A percentile compares a stretch with the other conserved stretches of the same genome.
Conservation (phyloP, 2,888 invertebrate genomes). For the Embidobia sp. region DNA sequence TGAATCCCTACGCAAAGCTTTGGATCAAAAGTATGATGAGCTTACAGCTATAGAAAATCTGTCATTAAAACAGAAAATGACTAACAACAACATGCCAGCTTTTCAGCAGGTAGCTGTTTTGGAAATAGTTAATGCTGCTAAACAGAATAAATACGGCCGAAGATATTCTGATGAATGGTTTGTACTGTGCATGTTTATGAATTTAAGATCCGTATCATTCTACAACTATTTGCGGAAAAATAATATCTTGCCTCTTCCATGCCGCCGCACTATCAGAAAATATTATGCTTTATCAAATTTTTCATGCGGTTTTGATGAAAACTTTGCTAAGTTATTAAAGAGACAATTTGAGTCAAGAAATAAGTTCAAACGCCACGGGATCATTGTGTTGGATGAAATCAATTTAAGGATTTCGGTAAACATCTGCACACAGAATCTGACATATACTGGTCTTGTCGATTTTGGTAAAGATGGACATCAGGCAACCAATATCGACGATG, state of each 20-base stretch:
- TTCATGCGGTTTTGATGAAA: conserved; percentile 60
- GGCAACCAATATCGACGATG: conserved; percentile 37
- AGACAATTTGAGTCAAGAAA: conserved; percentile 26
- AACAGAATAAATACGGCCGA: conserved; percentile 9
- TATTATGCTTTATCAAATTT: conserved; percentile 48
- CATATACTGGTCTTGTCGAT: conserved; percentile 63
- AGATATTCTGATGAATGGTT: conserved; percentile 53
- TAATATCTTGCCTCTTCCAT: conserved; percentile 58
- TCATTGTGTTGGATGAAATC: too few relatives aligned
- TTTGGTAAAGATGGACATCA: conserved; percentile 59
- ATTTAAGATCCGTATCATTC: conserved; percentile 4
- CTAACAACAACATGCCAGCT: neutral
- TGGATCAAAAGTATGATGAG: conserved; percentile 14
- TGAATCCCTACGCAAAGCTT: neutral
- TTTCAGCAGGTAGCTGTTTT: neutral
- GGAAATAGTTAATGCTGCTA: conserved; percentile 41
- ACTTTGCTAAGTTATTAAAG: conserved; percentile 57
- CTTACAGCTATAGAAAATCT: neutral
- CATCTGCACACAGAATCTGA: conserved; percentile 25
- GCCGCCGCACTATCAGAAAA: conserved; percentile 56
- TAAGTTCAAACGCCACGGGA: conserved; percentile 11
- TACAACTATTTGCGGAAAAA: conserved; percentile 64
- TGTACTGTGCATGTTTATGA: conserved; percentile 55
- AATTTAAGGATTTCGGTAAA: too few relatives aligned
- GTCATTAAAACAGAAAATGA: conserved; percentile 9